These are phyloP conservation scores for Haliaeetus leucogaster DNA, from an alignment of 2,113 vertebrate genomes.

Conservation along the genomic window DNA sequence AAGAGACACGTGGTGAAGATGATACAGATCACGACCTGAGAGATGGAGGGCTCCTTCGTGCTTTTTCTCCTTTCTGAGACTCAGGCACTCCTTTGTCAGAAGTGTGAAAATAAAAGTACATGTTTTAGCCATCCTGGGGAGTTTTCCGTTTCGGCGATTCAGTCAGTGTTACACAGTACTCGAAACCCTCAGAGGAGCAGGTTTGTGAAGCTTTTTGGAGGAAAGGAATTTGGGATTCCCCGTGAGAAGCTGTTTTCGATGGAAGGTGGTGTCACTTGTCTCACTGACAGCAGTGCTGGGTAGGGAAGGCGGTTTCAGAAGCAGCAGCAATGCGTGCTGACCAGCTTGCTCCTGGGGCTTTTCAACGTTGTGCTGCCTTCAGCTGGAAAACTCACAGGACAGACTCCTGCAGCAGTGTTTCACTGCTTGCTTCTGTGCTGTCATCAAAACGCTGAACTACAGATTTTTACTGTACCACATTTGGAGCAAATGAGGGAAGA, in stretches of 20 bases:
- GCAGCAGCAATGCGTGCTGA: rapidly evolving
- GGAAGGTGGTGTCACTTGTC: rapidly evolving
- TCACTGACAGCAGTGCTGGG: rapidly evolving
- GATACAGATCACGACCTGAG: neutral
- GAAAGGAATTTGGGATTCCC: neutral
- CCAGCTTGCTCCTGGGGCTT: neutral
- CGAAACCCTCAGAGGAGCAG: neutral
- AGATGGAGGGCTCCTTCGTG: rapidly evolving
- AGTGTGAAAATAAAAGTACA: neutral
- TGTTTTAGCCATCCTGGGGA: neutral
- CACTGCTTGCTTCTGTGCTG: rapidly evolving
- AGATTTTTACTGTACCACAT: neutral
- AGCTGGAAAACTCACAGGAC: neutral
- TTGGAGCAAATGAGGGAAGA: neutral
- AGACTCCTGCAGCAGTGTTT: neutral
- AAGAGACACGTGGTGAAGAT: rapidly evolving
- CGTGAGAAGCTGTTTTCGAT: neutral
- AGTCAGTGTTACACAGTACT: neutral
- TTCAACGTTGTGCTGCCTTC: rapidly evolving
- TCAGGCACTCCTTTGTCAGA: neutral
- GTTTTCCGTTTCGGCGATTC: rapidly evolving
- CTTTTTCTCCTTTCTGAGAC: neutral
- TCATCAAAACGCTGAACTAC: neutral
- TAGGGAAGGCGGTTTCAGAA: neutral
- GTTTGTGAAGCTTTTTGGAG: neutral